phyloP scores from a whole-genome alignment of 2,797 vertebrate genomes.

The Alfaro cultratus region DNA sequence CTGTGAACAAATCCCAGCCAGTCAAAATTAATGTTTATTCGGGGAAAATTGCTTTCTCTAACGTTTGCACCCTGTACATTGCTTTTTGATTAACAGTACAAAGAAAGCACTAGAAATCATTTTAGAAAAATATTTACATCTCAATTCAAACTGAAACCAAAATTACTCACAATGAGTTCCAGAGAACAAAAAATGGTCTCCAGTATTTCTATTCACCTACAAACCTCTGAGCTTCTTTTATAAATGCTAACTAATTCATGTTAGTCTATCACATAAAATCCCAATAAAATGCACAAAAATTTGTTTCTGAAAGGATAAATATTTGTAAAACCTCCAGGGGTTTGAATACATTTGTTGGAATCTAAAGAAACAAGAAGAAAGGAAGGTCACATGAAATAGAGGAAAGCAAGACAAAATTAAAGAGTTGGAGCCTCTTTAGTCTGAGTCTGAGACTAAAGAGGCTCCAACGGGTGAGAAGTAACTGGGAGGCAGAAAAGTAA shows the following conservation, averaged over 20 bases:
- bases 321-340: not conserved
- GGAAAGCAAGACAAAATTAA: not conserved
- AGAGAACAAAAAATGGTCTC: not conserved
- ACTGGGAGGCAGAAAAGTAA: not conserved
- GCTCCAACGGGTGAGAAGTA: not conserved
- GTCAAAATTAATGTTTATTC: conserved; percentile 22
- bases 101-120: conserved; percentile 30
- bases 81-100: conserved; percentile 1
- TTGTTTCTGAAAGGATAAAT: not conserved
- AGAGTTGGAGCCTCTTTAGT: not conserved
- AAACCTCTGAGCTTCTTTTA: not conserved
- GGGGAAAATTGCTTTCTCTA: conserved; percentile 15
- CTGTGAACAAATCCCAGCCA: conserved; percentile 41
- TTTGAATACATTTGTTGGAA: not conserved
- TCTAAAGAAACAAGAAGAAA: not conserved
- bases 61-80: conserved; percentile 16
- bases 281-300: not conserved
- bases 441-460: not conserved
- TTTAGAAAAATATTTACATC: conserved; percentile 7
- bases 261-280: not conserved
- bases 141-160: conserved; percentile 11
- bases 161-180: not conserved
- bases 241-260: not conserved
- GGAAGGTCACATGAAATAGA: not conserved
- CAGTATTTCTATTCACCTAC: not conserved